These are phyloP conservation scores for Neodiprion pinetum DNA, from an alignment of 1,140 invertebrate genomes.

Conservation along the genomic window DNA sequence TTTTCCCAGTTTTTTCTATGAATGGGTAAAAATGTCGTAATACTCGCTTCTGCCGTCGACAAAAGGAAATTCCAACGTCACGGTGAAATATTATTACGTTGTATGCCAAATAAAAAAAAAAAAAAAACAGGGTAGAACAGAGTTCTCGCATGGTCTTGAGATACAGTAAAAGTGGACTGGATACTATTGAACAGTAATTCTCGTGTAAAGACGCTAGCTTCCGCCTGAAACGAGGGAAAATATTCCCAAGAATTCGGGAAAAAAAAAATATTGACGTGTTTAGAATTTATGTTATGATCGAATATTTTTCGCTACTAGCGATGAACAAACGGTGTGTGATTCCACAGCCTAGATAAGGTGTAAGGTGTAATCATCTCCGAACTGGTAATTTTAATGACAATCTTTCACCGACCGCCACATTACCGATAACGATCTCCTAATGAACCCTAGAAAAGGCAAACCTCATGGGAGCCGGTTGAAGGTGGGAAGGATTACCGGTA, in stretches of 20 bases:
- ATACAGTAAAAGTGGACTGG: no score
- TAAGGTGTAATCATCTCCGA: conserved; percentile 34
- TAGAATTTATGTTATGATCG: not conserved
- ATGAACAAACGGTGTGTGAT: conserved; percentile 1
- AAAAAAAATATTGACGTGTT: not conserved
- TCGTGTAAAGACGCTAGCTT: no score
- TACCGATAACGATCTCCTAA: conserved; percentile 27
- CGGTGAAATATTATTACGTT: conserved; percentile 49
- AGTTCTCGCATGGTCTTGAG: not conserved
- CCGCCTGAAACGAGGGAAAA: no score
- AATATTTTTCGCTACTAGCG: not conserved
- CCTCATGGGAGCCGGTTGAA: not conserved
- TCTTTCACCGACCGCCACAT: conserved; percentile 21
- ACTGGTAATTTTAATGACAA: conserved; percentile 30
- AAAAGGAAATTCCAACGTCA: conserved; percentile 24
- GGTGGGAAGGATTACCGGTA: not conserved
- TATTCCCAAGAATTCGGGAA: no score
- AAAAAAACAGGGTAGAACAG: not conserved
- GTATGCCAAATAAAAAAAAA: conserved; percentile 21
- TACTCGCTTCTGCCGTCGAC: conserved; percentile 33
- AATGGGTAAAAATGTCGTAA: conserved; percentile 34
- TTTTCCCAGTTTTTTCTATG: conserved; percentile 30
- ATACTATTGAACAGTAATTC: no score
- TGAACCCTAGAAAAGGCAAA: conserved; percentile 1
- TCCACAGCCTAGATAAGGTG: conserved; percentile 6